Evolutionary conservation across 2,113 vertebrate species (phyloP).

Genomic region (Butastur rufipennis): DNA sequence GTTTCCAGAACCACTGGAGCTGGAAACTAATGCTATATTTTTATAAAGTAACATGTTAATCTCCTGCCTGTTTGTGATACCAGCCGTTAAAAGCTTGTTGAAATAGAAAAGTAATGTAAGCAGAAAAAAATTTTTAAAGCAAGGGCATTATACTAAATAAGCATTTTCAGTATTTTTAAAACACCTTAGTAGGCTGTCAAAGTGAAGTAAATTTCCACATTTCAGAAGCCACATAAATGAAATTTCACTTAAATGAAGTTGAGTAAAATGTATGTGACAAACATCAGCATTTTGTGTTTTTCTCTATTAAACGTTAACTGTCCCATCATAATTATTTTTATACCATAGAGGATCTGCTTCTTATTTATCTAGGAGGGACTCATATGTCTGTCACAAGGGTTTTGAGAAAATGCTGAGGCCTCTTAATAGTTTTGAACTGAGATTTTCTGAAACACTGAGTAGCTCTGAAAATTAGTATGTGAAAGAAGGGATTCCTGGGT

Average conservation of each 20-base stretch:
- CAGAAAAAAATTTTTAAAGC: neutral
- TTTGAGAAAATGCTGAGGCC: neutral
- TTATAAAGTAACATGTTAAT: neutral
- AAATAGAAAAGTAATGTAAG: neutral
- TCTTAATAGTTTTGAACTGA: neutral
- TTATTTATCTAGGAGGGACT: neutral
- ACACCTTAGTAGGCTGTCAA: neutral
- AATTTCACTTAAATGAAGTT: neutral
- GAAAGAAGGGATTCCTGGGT: neutral
- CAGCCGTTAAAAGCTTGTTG: neutral
- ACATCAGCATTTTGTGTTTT: neutral
- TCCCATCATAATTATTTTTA: neutral
- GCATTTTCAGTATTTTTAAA: neutral
- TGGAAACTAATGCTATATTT: neutral
- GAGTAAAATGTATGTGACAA: neutral
- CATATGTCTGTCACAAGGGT: neutral
- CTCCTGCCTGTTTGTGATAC: neutral
- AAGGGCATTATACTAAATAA: neutral
- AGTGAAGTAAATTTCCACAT: neutral
- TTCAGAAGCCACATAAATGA: neutral
- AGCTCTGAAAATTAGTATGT: neutral
- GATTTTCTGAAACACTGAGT: neutral
- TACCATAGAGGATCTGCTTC: neutral
- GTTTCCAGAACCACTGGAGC: neutral
- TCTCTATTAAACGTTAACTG: neutral